These are phyloP conservation scores for Neostethus bicornis DNA, from an alignment of 2,797 vertebrate genomes.

Conservation along the genomic window DNA sequence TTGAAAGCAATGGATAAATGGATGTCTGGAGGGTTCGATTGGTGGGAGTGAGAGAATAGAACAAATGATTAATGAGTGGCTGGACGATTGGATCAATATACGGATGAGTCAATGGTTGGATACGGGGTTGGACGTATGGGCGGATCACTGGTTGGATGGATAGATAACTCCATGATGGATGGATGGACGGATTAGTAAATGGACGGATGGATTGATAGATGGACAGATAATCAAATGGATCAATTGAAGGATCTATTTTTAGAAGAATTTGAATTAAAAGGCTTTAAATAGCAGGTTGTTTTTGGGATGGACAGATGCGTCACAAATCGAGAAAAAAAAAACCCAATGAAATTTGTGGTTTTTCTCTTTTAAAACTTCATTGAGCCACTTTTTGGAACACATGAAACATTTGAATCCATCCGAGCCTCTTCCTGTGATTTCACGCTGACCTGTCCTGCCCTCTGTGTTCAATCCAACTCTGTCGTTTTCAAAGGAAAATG, in stretches of 20 bases:
- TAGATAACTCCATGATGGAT: too few relatives aligned
- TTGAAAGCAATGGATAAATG: too few relatives aligned
- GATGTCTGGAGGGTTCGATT: too few relatives aligned
- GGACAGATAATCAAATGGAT: neutral
- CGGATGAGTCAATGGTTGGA: too few relatives aligned
- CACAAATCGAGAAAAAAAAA: slow-evolving; percentile 1
- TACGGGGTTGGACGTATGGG: too few relatives aligned
- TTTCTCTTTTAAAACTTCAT: slow-evolving; percentile 7
- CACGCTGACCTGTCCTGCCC: neutral
- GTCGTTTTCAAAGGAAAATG: slow-evolving; percentile 32
- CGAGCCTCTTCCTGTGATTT: slow-evolving; percentile 39
- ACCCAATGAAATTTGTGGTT: neutral
- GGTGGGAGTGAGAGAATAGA: too few relatives aligned
- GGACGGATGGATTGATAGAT: neutral
- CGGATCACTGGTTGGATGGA: too few relatives aligned
- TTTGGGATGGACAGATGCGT: neutral
- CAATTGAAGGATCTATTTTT: neutral
- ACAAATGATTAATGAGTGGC: too few relatives aligned
- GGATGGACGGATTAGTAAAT: neutral
- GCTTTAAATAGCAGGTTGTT: neutral
- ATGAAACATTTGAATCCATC: slow-evolving; percentile 12
- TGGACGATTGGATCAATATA: too few relatives aligned
- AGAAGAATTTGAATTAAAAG: neutral
- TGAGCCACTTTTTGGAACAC: neutral
- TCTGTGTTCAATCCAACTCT: slow-evolving; percentile 24